These are phyloP conservation scores for Spongilla lacustris DNA, from an alignment of 37 sponge, comb jelly and placozoan genomes.

Conservation along the genomic window DNA sequence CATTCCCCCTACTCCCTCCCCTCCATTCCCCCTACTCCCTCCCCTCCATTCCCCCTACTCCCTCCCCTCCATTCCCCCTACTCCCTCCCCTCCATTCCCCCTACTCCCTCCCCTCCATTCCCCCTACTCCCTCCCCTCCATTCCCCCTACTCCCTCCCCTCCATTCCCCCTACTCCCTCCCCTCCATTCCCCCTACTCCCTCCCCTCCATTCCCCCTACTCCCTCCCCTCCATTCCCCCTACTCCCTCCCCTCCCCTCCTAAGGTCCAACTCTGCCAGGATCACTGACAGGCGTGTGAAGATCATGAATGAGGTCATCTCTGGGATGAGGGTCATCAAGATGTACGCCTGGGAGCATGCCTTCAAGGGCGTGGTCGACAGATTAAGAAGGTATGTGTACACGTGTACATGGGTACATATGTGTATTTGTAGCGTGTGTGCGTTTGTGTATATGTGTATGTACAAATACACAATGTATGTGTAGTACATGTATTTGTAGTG, in stretches of 20 bases:
- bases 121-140: neutral
- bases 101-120: constrained; percentile 1
- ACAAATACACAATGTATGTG: no score
- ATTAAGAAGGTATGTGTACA: constrained; percentile 66
- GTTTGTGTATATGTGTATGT: no score
- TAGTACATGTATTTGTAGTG: no score
- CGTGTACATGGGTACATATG: neutral
- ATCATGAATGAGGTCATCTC: constrained; percentile 86
- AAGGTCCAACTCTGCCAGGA: constrained; percentile 62
- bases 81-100: no score
- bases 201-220: neutral
- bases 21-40: neutral
- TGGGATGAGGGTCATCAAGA: constrained; percentile 89
- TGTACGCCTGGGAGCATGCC: constrained; percentile 92
- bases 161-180: no score
- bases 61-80: no score
- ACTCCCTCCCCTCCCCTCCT: no score
- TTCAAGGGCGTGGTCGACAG: constrained; percentile 44
- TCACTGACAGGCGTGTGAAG: constrained; percentile 73
- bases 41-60: neutral
- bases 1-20: constrained; percentile 16
- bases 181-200: neutral
- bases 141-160: neutral
- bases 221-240: neutral
- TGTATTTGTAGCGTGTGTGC: neutral